Percentiles rank a stretch among this genome's conserved stretches.
Conservation (phyloP, 2,797 vertebrate genomes). For the Ficedula albicollis region DNA sequence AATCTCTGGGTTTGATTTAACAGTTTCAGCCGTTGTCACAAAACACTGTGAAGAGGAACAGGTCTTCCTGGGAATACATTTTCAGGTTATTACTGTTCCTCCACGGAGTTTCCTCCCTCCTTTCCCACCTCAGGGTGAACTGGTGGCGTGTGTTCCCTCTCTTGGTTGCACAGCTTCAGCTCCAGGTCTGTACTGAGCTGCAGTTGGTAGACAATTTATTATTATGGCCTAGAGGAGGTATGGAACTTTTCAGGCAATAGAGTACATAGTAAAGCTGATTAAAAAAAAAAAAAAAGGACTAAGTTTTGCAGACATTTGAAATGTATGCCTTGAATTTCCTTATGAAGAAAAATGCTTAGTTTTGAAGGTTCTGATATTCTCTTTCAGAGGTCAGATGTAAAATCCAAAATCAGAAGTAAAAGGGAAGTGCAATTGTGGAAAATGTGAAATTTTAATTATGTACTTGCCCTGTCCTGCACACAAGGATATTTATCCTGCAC, state of each 20-base stretch:
- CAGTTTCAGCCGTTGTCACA: neutral
- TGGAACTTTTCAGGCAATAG: neutral
- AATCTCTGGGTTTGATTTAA: neutral
- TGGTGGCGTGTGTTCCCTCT: neutral
- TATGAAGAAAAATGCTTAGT: neutral
- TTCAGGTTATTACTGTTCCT: neutral
- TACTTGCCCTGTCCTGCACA: neutral
- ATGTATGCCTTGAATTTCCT: neutral
- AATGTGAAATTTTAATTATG: neutral
- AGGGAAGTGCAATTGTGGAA: neutral
- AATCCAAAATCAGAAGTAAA: neutral
- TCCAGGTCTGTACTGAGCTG: neutral
- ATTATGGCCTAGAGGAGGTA: neutral
- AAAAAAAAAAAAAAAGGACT: neutral
- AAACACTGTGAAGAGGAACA: neutral
- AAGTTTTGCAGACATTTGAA: neutral
- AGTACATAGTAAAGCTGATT: neutral
- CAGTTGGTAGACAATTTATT: neutral
- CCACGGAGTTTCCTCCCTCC: neutral
- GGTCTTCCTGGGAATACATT: neutral
- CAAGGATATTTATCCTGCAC: neutral
- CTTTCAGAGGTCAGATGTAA: neutral
- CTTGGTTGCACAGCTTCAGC: neutral
- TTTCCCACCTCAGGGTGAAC: neutral
- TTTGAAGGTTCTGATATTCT: neutral